Base-by-base conservation (phyloP, 1,140 invertebrate genomes). In the Copidosoma floridanum region DNA sequence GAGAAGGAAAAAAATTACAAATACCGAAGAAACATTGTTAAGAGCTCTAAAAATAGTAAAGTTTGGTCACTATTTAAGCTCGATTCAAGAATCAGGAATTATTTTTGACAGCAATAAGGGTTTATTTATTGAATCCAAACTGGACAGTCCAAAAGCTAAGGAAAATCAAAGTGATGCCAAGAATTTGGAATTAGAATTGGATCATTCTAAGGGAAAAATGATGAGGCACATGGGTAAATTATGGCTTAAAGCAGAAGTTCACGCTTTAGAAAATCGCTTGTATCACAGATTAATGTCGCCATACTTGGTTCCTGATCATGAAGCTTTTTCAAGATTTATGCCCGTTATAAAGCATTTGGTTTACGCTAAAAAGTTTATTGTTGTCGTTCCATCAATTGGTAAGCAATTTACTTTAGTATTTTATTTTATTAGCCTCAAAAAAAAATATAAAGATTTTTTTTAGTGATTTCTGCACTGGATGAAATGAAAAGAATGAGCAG, bases 401-500 rank as follows among this genome's bases (percentile, higher is more conserved):
- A 70, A 82, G 83, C 80, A 57, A 27, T 44, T 54, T 48, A 40
- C 55, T 43, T 29, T 23, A 43, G 2, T 43, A 24, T 2, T 29
- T 8, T 60, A 37, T 62, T 51, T 32, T 6, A 8, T 0, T 32
- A 0, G 6, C 6, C 29, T 32, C 29, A 32, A 55, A 40, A 14
- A 10, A 27, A 23, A n/a, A 23, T 41, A 47, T 47, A n/a, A n/a
- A 35, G n/a, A 40, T 50, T 50, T 10, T 62, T 69, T 74, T 32
- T 74, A 95, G 93, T 95, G 40, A 85, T 96, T 52, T 91, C 90
- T 65, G 88, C 89, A 44, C 78, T 96, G 69, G 93, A 96, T 73
- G 87, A 91, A 56, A 74, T 93, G 50, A 96, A 97, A 78, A 88
- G 86, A 64, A 88, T 85, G 71, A 88, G 84, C 64, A 83, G 84